Conservation (phyloP, 2,113 vertebrate genomes). For the Herpetotheres cachinnans region DNA sequence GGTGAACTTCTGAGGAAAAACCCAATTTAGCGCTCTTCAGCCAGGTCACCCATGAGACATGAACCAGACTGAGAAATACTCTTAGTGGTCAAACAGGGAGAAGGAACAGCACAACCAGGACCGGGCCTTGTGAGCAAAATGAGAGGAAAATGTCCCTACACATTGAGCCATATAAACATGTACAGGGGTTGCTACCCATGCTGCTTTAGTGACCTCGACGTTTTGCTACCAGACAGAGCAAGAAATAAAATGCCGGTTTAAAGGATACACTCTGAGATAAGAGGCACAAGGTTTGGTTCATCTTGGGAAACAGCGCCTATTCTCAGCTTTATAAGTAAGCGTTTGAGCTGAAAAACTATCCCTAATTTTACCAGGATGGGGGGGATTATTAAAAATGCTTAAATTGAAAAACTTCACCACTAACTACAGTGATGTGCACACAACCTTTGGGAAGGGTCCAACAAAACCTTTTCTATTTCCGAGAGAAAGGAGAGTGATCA, state of each 20-base stretch:
- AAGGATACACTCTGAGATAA: not conserved
- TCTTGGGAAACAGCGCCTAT: not conserved
- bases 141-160: not conserved
- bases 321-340: not conserved
- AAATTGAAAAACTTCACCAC: not conserved
- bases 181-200: not conserved
- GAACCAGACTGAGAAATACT: not conserved
- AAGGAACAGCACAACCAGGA: not conserved
- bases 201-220: not conserved
- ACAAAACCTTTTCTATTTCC: not conserved
- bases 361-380: not conserved
- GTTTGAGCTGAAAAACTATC: not conserved
- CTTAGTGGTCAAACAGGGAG: not conserved
- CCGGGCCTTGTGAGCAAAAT: fast-evolving
- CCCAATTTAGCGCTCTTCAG: not conserved
- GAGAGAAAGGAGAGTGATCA: not conserved
- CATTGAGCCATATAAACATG: not conserved
- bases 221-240: not conserved
- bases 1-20: not conserved
- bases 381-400: not conserved
- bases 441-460: not conserved
- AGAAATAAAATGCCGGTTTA: not conserved
- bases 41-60: not conserved
- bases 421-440: not conserved
- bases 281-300: not conserved